Percentiles rank a stretch among this genome's conserved stretches.
These are phyloP conservation scores for Lithobates sylvaticus DNA, from an alignment of 2,797 vertebrate genomes.

Conservation along the genomic window DNA sequence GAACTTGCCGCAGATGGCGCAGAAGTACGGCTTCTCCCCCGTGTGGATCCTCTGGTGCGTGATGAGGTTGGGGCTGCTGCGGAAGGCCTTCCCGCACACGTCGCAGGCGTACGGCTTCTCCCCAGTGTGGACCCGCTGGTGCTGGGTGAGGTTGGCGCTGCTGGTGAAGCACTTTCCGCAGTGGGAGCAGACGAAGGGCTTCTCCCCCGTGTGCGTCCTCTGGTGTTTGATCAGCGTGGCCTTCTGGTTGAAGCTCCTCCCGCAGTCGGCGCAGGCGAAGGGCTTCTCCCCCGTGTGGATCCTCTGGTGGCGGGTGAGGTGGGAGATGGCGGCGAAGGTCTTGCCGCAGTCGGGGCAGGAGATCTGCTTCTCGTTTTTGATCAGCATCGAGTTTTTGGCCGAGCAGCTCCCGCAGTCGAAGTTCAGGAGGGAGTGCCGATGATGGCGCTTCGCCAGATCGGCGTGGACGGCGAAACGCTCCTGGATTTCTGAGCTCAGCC, in stretches of 20 bases:
- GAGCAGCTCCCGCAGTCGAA: background rate
- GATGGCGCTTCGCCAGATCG: background rate
- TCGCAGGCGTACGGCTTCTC: constrained; percentile 68
- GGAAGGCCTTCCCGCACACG: constrained; percentile 70
- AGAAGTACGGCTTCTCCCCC: constrained; percentile 69
- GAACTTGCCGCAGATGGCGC: constrained; percentile 64
- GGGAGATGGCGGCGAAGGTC: background rate
- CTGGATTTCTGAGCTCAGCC: background rate
- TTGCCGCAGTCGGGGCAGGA: constrained; percentile 33
- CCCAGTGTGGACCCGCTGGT: constrained; percentile 39
- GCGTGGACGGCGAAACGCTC: background rate
- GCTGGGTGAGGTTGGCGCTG: constrained; percentile 35
- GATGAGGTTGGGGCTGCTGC: constrained; percentile 64
- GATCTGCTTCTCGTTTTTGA: background rate
- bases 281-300: constrained; percentile 41
- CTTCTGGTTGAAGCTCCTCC: constrained; percentile 10
- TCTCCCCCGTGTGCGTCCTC: constrained; percentile 33
- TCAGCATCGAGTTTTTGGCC: background rate
- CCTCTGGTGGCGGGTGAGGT: constrained; percentile 23
- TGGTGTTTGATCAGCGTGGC: constrained; percentile 23
- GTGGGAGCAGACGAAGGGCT: constrained; percentile 3
- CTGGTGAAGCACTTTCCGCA: constrained; percentile 59
- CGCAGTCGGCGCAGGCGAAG: background rate
- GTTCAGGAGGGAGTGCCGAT: background rate
- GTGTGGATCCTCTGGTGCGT: constrained; percentile 69